Conservation (phyloP, 2,113 vertebrate genomes). For the Beaufortia kweichowensis region DNA sequence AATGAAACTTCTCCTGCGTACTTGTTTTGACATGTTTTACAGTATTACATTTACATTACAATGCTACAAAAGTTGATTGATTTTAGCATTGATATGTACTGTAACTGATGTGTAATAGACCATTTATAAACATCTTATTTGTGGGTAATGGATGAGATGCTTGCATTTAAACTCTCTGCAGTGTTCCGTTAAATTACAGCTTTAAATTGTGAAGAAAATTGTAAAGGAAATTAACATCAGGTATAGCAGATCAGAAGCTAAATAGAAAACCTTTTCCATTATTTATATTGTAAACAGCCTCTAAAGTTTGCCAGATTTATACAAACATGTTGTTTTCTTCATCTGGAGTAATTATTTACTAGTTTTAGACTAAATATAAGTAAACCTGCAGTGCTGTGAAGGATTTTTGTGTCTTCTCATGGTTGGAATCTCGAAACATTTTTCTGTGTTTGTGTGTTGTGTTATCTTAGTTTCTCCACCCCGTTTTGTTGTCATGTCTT, state of each 20-base stretch:
- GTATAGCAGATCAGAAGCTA: not conserved
- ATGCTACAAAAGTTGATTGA: too few relatives aligned
- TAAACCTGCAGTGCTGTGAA: conserved; percentile 40
- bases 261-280: not conserved
- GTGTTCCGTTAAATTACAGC: too few relatives aligned
- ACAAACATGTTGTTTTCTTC: conserved; percentile 45
- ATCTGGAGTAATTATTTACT: conserved; percentile 64
- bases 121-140: too few relatives aligned
- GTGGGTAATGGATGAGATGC: too few relatives aligned
- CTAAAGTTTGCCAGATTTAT: conserved; percentile 36
- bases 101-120: too few relatives aligned
- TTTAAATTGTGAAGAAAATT: too few relatives aligned
- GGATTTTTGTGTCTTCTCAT: conserved; percentile 29
- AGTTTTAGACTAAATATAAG: conserved; percentile 49
- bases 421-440: conserved; percentile 41
- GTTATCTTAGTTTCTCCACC: conserved; percentile 8
- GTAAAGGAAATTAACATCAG: too few relatives aligned
- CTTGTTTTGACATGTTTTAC: too few relatives aligned
- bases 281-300: not conserved
- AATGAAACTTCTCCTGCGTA: too few relatives aligned
- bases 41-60: too few relatives aligned
- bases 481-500: conserved; percentile 37
- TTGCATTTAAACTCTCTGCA: too few relatives aligned
- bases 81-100: too few relatives aligned
- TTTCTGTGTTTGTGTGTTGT: not conserved